These are phyloP conservation scores for Agriopis leucophaearia DNA, from an alignment of 2,888 invertebrate genomes.

Conservation along the genomic window DNA sequence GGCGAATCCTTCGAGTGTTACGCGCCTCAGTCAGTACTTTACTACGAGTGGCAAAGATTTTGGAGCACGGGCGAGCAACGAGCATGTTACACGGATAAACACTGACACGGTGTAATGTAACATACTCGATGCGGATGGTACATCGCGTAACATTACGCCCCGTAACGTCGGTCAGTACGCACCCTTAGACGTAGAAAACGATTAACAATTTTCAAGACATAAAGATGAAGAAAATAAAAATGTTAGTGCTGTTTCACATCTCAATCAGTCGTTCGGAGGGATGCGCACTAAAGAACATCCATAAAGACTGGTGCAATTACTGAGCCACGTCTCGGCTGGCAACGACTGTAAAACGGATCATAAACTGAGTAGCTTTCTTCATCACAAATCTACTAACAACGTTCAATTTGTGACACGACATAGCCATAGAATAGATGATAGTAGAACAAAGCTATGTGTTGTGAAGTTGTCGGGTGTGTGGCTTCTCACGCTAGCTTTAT, in stretches of 20 bases:
- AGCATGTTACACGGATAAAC: too few relatives aligned
- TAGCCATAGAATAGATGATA: not conserved
- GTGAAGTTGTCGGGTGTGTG: not conserved
- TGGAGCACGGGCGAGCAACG: too few relatives aligned
- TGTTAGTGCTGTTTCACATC: conserved; percentile 30
- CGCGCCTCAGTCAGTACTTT: too few relatives aligned
- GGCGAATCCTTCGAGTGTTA: too few relatives aligned
- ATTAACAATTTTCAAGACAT: conserved; percentile 8
- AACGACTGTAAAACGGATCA: conserved; percentile 35
- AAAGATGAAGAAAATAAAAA: conserved; percentile 20
- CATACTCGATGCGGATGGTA: too few relatives aligned
- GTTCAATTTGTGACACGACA: conserved; percentile 3
- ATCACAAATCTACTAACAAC: conserved; percentile 12
- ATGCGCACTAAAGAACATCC: conserved; percentile 28
- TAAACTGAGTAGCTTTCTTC: conserved; percentile 26
- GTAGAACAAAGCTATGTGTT: not conserved
- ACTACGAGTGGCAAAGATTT: too few relatives aligned
- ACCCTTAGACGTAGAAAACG: too few relatives aligned
- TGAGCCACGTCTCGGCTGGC: conserved; percentile 29
- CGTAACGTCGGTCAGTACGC: too few relatives aligned
- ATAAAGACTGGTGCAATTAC: conserved; percentile 39
- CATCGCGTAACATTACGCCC: too few relatives aligned
- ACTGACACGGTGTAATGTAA: too few relatives aligned
- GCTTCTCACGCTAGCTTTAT: too few relatives aligned
- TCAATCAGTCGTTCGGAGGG: conserved; percentile 30